Evolutionary conservation across 1,140 invertebrate genomes (phyloP).

Genomic region (Potamilus streckersoni): DNA sequence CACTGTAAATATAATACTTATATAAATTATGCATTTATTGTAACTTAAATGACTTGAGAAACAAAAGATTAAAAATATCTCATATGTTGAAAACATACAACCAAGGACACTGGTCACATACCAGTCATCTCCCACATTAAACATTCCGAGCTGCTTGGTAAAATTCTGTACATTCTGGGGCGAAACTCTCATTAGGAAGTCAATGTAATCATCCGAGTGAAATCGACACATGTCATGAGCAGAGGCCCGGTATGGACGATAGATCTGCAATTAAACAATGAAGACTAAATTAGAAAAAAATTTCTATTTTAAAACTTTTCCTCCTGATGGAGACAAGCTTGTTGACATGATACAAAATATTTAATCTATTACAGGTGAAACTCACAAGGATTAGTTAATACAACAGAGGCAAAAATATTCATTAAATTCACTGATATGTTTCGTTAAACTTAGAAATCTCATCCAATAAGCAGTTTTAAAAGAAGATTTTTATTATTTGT

Average conservation of each 20-base stretch:
- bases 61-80: no score
- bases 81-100: no score
- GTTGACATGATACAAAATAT: not conserved
- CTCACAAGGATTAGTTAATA: not conserved
- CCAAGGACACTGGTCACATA: conserved; percentile 46
- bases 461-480: no score
- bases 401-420: not conserved
- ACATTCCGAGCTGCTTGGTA: conserved; percentile 88
- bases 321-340: not conserved
- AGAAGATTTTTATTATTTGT: no score
- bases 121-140: conserved; percentile 99
- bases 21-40: no score
- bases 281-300: conserved; percentile 2
- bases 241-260: conserved; percentile 92
- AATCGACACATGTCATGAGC: conserved; percentile 98
- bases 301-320: not conserved
- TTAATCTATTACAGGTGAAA: not conserved
- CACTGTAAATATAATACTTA: no score
- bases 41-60: no score
- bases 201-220: conserved; percentile 98
- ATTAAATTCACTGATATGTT: not conserved
- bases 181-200: conserved; percentile 95
- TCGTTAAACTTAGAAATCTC: no score
- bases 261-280: conserved; percentile 73
- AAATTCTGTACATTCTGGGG: conserved; percentile 96